These are phyloP conservation scores for Oophaga pumilio DNA, from an alignment of 2,113 vertebrate genomes.

Conservation along the genomic window DNA sequence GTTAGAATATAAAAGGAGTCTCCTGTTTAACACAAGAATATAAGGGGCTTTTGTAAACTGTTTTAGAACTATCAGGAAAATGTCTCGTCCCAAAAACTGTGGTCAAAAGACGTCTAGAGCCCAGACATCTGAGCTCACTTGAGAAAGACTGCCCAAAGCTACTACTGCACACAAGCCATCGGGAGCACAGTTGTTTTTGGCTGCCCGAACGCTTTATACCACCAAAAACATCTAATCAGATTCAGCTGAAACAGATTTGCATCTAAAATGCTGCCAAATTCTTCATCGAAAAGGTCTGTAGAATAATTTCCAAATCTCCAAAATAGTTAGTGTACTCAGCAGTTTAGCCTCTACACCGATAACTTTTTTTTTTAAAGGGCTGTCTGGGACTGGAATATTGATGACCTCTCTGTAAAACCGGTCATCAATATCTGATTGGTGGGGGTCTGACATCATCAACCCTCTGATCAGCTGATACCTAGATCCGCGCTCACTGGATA, in stretches of 20 bases:
- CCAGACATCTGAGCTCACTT: not conserved
- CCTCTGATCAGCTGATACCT: too few relatives aligned
- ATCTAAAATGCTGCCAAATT: not conserved
- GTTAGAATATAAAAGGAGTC: too few relatives aligned
- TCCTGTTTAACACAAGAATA: too few relatives aligned
- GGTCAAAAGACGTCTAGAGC: not conserved
- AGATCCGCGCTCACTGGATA: too few relatives aligned
- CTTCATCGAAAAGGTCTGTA: not conserved
- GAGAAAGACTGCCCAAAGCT: not conserved
- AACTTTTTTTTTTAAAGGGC: too few relatives aligned
- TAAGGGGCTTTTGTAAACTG: too few relatives aligned
- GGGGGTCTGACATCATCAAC: too few relatives aligned
- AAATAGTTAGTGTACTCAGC: not conserved
- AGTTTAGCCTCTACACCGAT: not conserved
- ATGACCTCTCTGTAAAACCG: too few relatives aligned
- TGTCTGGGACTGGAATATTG: too few relatives aligned
- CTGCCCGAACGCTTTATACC: not conserved
- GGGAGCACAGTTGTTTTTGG: not conserved
- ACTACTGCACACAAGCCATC: not conserved
- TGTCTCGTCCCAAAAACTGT: too few relatives aligned
- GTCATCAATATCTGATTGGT: too few relatives aligned
- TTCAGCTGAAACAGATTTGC: not conserved
- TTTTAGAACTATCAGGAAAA: too few relatives aligned
- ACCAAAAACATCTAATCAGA: not conserved
- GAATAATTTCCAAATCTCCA: not conserved